Evolutionary conservation across 1,140 invertebrate species (phyloP), one percentile per base, ranked within the genome.

Genomic region (Bombus superbus): DNA sequence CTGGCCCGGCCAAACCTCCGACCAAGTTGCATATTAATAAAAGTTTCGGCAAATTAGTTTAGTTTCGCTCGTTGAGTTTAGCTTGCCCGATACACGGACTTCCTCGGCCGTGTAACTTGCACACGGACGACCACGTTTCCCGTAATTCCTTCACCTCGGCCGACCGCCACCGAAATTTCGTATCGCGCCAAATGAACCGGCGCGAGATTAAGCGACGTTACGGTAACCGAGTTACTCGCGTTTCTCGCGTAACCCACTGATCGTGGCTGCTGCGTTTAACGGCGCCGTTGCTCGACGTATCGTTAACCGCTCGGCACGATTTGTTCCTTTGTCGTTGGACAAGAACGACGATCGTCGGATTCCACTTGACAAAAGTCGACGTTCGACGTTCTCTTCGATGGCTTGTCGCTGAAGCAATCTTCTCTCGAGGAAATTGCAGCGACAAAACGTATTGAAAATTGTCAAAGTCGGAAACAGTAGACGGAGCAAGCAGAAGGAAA

Each of bases 1-100:
- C 44, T 44, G 15, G 53, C 32, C n/a, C 25, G 22, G 69, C 11
- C 75, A 44, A 85, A 87, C 35, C 81, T n/a, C 38, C 53, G 83
- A 53, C 85, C 64, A 90, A 92, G 87, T 91, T 91, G 91, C 89
- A 91, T 93, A 93, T 93, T 93, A 93, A 93, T 93, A 93, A 93
- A 93, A 93, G 91, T 93, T 93, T 68, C 69, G 42, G 79, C 53
- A 92, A 92, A 93, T 93, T 92, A 93, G 90, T 92, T 93, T 92
- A 92, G 92, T 93, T 93, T 83, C 86, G 64, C 59, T 72, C 78
- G 64, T 59, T 38, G 80, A 92, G 84, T 86, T 86, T 73, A 76
- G 57, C 78, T 88, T 85, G 42, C 62, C 15, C 42, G 62, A 44
- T n/a, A 32, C 42, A 38, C 32, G 75, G 90, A 83, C 87, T 90